Percentiles rank a stretch among this genome's conserved stretches.
phyloP scores from a whole-genome alignment of 1,140 invertebrate genomes.

The Gonatopus flavifemur region DNA sequence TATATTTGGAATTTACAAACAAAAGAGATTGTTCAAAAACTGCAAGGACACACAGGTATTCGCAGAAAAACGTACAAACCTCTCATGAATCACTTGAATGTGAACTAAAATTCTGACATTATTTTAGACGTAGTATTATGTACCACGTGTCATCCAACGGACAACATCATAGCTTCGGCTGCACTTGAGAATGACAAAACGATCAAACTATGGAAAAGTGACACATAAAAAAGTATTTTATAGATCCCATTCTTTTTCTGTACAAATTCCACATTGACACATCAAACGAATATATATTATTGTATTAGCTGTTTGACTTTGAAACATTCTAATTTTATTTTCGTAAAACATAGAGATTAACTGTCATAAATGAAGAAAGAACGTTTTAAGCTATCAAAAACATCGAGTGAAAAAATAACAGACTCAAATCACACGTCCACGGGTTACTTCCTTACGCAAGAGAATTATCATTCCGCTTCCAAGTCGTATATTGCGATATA shows the following conservation, averaged over 20 bases:
- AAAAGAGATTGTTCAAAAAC: conserved; percentile 98
- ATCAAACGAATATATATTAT: background rate
- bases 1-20: conserved; percentile 99
- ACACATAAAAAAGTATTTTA: conserved; percentile 69
- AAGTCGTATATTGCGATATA: no score
- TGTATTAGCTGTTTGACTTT: background rate
- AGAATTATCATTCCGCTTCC: no score
- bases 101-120: conserved; percentile 9
- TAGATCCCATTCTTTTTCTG: background rate
- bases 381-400: no score
- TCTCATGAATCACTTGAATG: conserved; percentile 1
- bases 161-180: conserved; percentile 99
- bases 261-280: background rate
- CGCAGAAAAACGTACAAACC: conserved; percentile 1
- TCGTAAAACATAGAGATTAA: background rate
- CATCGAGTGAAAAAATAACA: no score
- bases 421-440: no score
- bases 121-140: conserved; percentile 91
- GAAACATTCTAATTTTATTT: background rate
- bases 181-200: conserved; percentile 98
- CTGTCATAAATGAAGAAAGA: background rate
- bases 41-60: conserved; percentile 91
- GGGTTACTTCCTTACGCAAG: no score
- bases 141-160: conserved; percentile 97
- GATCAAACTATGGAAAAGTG: conserved; percentile 98